Evolutionary conservation across 2,888 invertebrate species (phyloP), one percentile per base, ranked within the genome.

Genomic region (Caenorhabditis afra): DNA sequence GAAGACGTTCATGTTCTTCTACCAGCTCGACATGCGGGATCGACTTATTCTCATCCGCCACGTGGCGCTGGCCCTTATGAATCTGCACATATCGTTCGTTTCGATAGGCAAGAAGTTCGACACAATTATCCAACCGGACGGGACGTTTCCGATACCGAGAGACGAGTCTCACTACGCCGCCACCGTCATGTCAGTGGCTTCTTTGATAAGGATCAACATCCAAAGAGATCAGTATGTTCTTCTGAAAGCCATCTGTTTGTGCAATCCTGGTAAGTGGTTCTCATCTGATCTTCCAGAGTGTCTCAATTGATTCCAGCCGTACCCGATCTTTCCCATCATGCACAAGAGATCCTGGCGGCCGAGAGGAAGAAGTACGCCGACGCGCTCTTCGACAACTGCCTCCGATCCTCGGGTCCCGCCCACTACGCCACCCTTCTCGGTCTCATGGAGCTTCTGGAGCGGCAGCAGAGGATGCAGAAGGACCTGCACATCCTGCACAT

Each of bases 171-270:
- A 64, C 37, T 76, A 76, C 29, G 39, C 57, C 0, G 39, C 55
- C 11, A 41, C 57, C 0, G 76, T 76, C 8, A 76, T 76, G 76
- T 77, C 76, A 2, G 49, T 78, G 0, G 22, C 44, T 3, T 66
- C 78, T 5, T 35, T 78, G 1, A 73, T 73, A 8, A 14, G 78
- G 5, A 66, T 55, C 44, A 49, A 67, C 23, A 55, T 78, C 4
- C 49, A 62, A 3, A 16, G 35, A 22, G 44, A 39, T 7, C 66
- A 66, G 14, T 78, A 78, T 18, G 37, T 73, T 37, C 35, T 78
- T 3, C 67, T 78, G 0, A 78, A 78, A 62, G 78, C 78, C 0
- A 73, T 71, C 7, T 71, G 71, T 59, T 18, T 66, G 3, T 74
- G 74, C 18, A 74, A 74, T 29, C 59, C 66, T 18, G 74, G 73